Evolutionary conservation across 2,113 vertebrate genomes (phyloP), one percentile per base, ranked within the genome.

Genomic region (Trochalopteron elliotii): DNA sequence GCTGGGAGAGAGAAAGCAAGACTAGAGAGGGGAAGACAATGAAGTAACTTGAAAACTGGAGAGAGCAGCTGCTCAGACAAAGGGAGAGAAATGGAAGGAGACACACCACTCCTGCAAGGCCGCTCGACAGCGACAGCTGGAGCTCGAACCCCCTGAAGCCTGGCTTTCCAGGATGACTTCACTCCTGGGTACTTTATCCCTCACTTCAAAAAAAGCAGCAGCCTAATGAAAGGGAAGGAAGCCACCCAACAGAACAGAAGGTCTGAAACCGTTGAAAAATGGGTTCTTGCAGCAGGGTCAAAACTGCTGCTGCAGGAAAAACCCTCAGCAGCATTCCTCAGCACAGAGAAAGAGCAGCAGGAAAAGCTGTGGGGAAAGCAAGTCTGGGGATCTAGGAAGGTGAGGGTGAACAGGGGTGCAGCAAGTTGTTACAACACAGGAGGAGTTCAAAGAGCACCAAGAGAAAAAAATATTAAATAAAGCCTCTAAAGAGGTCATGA

Each of bases 361-460:
- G 53, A 94, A 91, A 82, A 0, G 37, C 77, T 1, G 0, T 0
- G 0, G 56, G 83, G 52, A 50, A 39, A 91, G 23, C 57, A 37
- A 53, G 65, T 27, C 65, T 45, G 65, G 74, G 57, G 74, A 59
- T 60, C 65, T 31, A 56, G 22, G 45, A 42, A 47, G 18, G 28
- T 24, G 44, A 47, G 33, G 15, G 15, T 19, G 22, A 85, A 35
- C 19, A 55, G 35, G 56, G 37, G 39, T 37, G 30, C 33, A 45
- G n/a, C 0, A 0, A 75, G 44, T 15, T 6, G 0, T 49, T 24
- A 67, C 0, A 2, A 18, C 12, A 45, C 27, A 53, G 49, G 18
- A 68, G 7, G 24, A 64, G 12, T 33, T 93, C 52, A 87, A 47
- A 79, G 7, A 83, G 71, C 33, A 63, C 21, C 2, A 8, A 39